Evolutionary conservation across 2,797 vertebrate genomes (phyloP).

Genomic region (Muscicapa comitata): DNA sequence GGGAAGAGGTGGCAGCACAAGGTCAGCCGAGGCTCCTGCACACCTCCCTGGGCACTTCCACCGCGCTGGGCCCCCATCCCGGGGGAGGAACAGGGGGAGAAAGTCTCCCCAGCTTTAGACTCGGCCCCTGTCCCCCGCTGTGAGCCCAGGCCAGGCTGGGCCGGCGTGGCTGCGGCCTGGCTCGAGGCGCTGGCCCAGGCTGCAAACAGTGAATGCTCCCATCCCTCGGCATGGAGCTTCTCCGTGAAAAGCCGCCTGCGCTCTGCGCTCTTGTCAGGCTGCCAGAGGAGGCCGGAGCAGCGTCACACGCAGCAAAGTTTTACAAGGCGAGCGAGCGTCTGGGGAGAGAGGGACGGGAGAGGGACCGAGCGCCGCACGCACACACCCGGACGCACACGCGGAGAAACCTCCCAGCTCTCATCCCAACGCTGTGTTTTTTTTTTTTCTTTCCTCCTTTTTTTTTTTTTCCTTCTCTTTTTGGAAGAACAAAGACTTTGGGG

Average conservation of each 20-base stretch:
- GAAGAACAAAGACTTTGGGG: slow-evolving; percentile 40
- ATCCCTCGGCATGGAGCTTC: slow-evolving; percentile 4
- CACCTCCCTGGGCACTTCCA: not conserved
- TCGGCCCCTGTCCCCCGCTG: fast-evolving
- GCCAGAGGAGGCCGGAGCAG: slow-evolving; percentile 70
- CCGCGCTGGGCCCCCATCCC: fast-evolving
- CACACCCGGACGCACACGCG: not conserved
- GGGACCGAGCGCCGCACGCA: not conserved
- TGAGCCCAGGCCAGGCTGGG: not conserved
- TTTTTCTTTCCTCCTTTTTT: not conserved
- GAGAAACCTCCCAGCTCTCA: not conserved
- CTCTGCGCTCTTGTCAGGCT: slow-evolving; percentile 66
- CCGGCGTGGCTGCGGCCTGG: fast-evolving
- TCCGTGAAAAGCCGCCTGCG: slow-evolving; percentile 59
- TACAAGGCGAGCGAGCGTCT: slow-evolving; percentile 53
- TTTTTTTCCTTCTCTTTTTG: not conserved
- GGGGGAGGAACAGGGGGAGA: not conserved
- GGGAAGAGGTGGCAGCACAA: not conserved
- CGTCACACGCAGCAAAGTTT: slow-evolving; percentile 71
- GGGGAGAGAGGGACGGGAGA: slow-evolving; percentile 52
- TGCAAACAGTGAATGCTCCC: not conserved
- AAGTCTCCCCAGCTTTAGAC: not conserved
- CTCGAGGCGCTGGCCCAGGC: not conserved
- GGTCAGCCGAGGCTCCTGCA: not conserved
- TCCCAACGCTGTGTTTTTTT: not conserved